phyloP scores from a whole-genome alignment of 2,888 invertebrate species.

The Tolmerus cingulatus region DNA sequence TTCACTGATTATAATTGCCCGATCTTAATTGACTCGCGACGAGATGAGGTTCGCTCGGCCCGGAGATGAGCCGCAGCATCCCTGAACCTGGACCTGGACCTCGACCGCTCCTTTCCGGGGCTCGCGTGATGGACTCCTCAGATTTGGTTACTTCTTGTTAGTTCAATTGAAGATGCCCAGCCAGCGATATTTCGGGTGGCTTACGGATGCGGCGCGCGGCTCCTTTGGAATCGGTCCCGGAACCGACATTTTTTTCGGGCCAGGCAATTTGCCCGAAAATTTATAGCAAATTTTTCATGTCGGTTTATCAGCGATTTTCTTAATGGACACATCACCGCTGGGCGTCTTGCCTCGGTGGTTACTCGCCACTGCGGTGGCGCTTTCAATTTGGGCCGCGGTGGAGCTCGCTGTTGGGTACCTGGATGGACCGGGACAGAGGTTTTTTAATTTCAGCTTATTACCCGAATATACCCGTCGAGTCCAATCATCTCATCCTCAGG shows the following conservation, averaged over 20 bases:
- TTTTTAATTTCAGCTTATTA: neutral
- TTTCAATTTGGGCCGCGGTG: neutral
- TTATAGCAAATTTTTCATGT: neutral
- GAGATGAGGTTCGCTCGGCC: neutral
- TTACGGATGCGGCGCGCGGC: neutral
- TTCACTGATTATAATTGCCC: constrained; percentile 37
- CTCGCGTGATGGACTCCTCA: neutral
- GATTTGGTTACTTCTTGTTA: constrained; percentile 30
- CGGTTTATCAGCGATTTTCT: neutral
- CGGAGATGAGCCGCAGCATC: neutral
- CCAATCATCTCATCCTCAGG: neutral
- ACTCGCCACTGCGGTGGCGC: neutral
- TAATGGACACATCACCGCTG: neutral
- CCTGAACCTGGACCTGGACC: neutral
- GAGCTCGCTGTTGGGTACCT: neutral
- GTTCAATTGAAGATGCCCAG: constrained; percentile 11
- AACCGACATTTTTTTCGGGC: neutral
- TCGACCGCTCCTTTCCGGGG: neutral
- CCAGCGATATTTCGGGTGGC: neutral
- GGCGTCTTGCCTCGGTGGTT: neutral
- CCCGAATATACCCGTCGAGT: neutral
- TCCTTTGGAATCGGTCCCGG: neutral
- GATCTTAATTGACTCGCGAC: constrained; percentile 36
- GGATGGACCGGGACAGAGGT: neutral
- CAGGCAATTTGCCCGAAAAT: neutral